Conservation (phyloP, 2,113 vertebrate species). For the Bos indicus region DNA sequence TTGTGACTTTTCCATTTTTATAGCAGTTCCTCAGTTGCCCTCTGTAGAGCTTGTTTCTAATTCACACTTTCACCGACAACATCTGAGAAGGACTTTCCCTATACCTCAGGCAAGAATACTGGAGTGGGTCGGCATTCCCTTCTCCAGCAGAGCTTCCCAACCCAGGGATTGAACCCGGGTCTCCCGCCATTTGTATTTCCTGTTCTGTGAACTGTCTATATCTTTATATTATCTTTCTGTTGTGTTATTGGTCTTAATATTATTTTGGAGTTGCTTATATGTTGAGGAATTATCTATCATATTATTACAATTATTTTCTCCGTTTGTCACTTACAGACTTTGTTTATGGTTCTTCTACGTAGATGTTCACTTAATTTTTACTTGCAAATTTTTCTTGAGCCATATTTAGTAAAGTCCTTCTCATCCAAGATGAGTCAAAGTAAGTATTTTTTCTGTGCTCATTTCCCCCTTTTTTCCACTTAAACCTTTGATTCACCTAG, state of each 20-base stretch:
- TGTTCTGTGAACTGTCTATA: neutral
- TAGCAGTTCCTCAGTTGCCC: neutral
- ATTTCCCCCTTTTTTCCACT: neutral
- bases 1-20: neutral
- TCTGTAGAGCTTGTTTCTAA: neutral
- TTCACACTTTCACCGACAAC: neutral
- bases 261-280: neutral
- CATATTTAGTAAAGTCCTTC: neutral
- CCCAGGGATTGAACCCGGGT: rapidly evolving
- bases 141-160: neutral
- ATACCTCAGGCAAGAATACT: neutral
- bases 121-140: neutral
- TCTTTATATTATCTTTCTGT: neutral
- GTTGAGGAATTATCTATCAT: neutral
- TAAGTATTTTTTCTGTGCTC: neutral
- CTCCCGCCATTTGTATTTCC: neutral
- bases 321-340: neutral
- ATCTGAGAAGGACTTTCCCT: neutral
- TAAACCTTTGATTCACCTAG: neutral
- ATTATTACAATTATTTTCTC: neutral
- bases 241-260: neutral
- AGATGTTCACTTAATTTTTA: neutral
- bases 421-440: neutral
- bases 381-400: neutral
- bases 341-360: neutral